These are phyloP conservation scores for Pandion haliaetus DNA, from an alignment of 2,113 vertebrate genomes.

Conservation along the genomic window DNA sequence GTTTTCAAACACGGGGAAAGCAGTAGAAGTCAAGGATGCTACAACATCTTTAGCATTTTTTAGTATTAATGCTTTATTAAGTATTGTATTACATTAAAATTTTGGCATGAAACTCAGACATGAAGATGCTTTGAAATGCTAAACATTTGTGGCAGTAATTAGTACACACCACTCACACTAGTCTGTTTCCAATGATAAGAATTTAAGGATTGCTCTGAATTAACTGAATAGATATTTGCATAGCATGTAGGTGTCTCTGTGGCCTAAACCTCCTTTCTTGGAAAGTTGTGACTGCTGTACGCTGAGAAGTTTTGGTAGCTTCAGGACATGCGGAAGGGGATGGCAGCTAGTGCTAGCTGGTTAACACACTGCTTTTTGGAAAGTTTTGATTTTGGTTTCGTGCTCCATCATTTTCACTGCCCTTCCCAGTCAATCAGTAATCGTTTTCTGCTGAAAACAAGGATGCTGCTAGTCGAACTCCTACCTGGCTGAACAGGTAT, in stretches of 20 bases:
- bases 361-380: neutral
- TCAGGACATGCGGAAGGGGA: neutral
- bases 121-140: neutral
- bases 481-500: neutral
- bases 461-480: neutral
- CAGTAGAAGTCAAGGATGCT: neutral
- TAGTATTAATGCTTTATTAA: neutral
- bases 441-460: neutral
- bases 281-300: neutral
- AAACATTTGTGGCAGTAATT: neutral
- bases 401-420: neutral
- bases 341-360: neutral
- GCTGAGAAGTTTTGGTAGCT: neutral
- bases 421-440: neutral
- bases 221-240: neutral
- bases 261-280: neutral
- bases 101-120: neutral
- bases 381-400: neutral
- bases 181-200: neutral
- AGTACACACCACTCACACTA: neutral
- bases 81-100: neutral
- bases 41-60: neutral
- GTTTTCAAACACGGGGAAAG: neutral
- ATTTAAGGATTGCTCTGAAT: neutral
- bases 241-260: neutral